phyloP scores from a whole-genome alignment of 2,797 vertebrate species.

The Acanthornis magna region DNA sequence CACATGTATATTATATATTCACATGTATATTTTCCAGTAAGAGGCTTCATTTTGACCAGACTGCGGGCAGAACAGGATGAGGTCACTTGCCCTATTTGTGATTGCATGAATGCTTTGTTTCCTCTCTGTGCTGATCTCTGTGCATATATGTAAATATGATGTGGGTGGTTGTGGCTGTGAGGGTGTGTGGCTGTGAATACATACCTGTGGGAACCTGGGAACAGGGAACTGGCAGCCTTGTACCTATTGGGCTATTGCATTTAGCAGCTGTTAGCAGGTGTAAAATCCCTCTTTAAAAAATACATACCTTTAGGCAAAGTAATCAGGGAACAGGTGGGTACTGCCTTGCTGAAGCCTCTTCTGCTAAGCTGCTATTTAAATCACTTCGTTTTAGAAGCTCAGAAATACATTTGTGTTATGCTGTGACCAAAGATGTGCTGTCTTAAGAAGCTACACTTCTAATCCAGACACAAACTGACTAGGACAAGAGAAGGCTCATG shows the following conservation, averaged over 20 bases:
- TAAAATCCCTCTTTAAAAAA: background rate
- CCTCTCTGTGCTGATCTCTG: background rate
- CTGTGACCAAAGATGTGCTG: background rate
- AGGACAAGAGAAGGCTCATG: background rate
- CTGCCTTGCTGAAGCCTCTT: background rate
- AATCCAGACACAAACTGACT: background rate
- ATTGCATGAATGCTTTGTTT: background rate
- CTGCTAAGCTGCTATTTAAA: background rate
- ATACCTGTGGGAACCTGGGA: too few relatives aligned
- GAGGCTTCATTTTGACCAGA: background rate
- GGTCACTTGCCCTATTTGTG: background rate
- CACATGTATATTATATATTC: too few relatives aligned
- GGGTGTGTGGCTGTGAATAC: background rate
- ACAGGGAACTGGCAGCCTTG: background rate
- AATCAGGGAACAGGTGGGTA: background rate
- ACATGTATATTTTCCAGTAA: background rate
- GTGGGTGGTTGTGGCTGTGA: background rate
- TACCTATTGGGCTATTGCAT: background rate
- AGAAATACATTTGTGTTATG: background rate
- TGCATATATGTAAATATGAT: fast-evolving
- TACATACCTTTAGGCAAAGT: background rate
- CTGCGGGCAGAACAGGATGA: background rate
- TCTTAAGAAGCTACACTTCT: background rate
- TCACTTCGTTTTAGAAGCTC: background rate
- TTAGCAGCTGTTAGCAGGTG: fast-evolving